Evolutionary conservation across 2,797 vertebrate species (phyloP), one percentile per base, ranked within the genome.

Genomic region (Microctenopoma stevenorrisi): DNA sequence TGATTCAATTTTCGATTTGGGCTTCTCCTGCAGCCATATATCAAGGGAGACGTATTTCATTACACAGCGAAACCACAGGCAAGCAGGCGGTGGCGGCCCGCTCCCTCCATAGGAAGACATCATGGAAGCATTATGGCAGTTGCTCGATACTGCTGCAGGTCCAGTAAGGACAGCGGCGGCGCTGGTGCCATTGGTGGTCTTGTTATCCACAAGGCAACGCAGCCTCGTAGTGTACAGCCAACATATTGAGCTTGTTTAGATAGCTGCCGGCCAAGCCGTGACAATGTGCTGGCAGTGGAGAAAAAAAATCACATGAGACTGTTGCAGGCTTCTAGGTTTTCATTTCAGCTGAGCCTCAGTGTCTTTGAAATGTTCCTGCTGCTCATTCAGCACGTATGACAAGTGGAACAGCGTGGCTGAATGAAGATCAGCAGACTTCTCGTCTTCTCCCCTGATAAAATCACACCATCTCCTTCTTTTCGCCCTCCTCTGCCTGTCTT

Each of bases 1-100:
- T 94, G 94, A 95, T 95, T 95, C 92, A 94, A 93, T 95, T 94
- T 94, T 94, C 92, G 89, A 94, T 93, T 94, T 91, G 91, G 91
- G 89, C 91, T 86, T 91, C 93, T 94, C 91, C 89, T 83, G 87
- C 92, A 92, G 86, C 88, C 92, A 94, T 95, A 93, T 92, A 94
- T 95, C 94, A 95, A 91, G 78, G 76, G 72, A 89, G 94, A 95
- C 94, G 94, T 94, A 94, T 95, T 95, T 94, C 92, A 95, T 95
- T 95, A 94, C 92, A 81, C 91, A 89, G 93, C 92, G 83, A 90
- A 92, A 92, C 90, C 88, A 72, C 84, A 74, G 87, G 89, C 85
- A 55, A 60, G 83, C 74, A 75, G 75, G 81, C 82, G 51, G 78
- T 53, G 83, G 88, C 76, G 89, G 83, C 83, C 86, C 64, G 2